phyloP scores from a whole-genome alignment of 2,113 vertebrate species.

The Thomomys bottae region DNA sequence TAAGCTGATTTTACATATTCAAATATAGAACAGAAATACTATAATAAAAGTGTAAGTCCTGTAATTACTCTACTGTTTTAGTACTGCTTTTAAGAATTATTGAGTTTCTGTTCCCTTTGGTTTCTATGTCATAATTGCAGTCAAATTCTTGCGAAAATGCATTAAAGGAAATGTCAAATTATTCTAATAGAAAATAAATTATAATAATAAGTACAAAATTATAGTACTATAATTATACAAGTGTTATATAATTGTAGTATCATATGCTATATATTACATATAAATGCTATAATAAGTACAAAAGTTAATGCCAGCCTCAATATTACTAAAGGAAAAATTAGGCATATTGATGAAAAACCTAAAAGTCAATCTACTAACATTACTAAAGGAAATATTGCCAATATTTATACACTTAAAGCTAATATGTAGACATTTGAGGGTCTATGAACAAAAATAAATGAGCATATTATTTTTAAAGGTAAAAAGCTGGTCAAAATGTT shows the following conservation, averaged over 20 bases:
- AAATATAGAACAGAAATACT: neutral
- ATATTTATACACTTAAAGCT: slow-evolving; percentile 39
- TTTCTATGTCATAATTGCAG: neutral
- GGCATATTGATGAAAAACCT: neutral
- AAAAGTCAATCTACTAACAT: slow-evolving; percentile 13
- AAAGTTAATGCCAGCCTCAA: slow-evolving; percentile 30
- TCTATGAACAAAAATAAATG: slow-evolving; percentile 63
- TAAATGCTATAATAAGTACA: neutral
- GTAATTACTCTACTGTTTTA: neutral
- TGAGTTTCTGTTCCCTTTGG: slow-evolving; percentile 21
- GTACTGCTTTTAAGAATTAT: neutral
- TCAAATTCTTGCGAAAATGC: neutral
- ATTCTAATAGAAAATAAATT: slow-evolving; percentile 34
- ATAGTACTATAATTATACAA: too few relatives aligned
- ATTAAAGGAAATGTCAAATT: slow-evolving; percentile 33
- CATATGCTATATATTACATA: too few relatives aligned
- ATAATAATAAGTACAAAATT: neutral
- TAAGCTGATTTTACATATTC: neutral
- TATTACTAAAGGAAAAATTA: slow-evolving; percentile 26
- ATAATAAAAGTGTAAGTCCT: neutral
- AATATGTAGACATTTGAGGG: slow-evolving; percentile 60
- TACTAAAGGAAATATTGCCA: slow-evolving; percentile 10
- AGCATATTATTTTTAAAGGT: neutral
- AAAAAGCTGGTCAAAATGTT: slow-evolving; percentile 3
- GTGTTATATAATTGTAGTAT: too few relatives aligned